A percentile compares a stretch with the other conserved stretches of the same genome.
Conservation (phyloP, 2,888 invertebrate genomes). For the Chironomus riparius region DNA sequence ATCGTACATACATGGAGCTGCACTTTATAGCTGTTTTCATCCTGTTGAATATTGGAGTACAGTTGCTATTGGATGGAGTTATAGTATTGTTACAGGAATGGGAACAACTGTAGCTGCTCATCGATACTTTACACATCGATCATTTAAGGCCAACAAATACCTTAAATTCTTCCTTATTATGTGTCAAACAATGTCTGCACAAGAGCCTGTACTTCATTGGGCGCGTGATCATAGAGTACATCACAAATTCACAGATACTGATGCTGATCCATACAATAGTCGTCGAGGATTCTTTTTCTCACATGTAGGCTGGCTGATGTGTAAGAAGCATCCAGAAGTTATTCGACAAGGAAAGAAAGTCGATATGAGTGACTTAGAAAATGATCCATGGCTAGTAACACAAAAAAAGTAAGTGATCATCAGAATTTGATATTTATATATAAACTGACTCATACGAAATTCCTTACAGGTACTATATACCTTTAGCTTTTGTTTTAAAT, state of each 20-base stretch:
- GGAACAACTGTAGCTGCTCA: constrained; percentile 90
- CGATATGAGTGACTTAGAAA: constrained; percentile 78
- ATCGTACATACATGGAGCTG: not conserved
- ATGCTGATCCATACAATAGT: constrained; percentile 86
- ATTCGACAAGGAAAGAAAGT: constrained; percentile 69
- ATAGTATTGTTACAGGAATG: constrained; percentile 48
- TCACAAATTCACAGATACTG: constrained; percentile 76
- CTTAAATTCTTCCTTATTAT: constrained; percentile 66
- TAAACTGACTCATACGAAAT: not conserved
- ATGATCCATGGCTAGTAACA: constrained; percentile 75
- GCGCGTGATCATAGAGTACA: constrained; percentile 69
- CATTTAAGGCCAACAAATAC: constrained; percentile 66
- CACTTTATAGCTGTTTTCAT: not conserved
- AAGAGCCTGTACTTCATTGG: constrained; percentile 86
- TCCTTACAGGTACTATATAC: constrained; percentile 43
- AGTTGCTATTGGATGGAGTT: constrained; percentile 31
- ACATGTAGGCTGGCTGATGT: constrained; percentile 88
- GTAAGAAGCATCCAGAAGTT: constrained; percentile 84
- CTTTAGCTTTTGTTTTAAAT: constrained; percentile 59
- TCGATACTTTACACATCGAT: constrained; percentile 82
- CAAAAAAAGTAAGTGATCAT: constrained; percentile 65
- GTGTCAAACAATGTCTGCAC: constrained; percentile 77
- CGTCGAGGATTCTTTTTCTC: constrained; percentile 88
- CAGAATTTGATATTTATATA: not conserved
- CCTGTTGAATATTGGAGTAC: not conserved